A percentile compares a stretch with the other conserved stretches of the same genome.
Conservation (phyloP, 2,888 invertebrate species). For the Synanthedon vespiformis region DNA sequence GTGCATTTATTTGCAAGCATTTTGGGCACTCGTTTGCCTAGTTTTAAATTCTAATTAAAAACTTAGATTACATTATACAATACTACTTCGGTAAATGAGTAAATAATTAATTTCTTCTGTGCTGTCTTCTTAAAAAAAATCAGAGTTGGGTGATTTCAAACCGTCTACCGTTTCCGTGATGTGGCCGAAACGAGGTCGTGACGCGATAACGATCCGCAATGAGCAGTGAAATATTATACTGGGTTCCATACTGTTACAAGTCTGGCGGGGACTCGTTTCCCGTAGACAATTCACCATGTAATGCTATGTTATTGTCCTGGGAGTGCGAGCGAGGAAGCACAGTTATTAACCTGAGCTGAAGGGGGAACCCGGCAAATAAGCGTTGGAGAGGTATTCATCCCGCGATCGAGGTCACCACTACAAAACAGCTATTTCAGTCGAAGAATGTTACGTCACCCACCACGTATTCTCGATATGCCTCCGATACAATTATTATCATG, state of each 20-base stretch:
- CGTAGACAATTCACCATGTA: slow-evolving; percentile 23
- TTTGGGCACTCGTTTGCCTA: no score
- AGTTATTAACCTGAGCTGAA: slow-evolving; percentile 42
- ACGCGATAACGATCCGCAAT: slow-evolving; percentile 53
- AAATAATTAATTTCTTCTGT: no score
- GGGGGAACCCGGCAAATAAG: slow-evolving; percentile 28
- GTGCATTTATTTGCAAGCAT: no score
- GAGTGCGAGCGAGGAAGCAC: slow-evolving; percentile 21
- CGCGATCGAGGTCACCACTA: slow-evolving; percentile 32
- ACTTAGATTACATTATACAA: no score
- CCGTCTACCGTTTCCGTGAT: slow-evolving; percentile 34
- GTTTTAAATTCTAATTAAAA: no score
- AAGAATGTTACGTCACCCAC: slow-evolving; percentile 5
- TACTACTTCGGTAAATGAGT: no score
- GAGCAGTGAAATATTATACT: slow-evolving; percentile 25
- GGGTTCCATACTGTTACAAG: slow-evolving; percentile 8
- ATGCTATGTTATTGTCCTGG: slow-evolving; percentile 14
- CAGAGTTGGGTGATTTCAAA: no score
- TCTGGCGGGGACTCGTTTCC: slow-evolving; percentile 14
- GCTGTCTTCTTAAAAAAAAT: no score
- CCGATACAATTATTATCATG: slow-evolving; percentile 5
- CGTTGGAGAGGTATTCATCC: slow-evolving; percentile 16
- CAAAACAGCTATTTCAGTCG: slow-evolving; percentile 21
- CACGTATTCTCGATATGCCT: slow-evolving; percentile 3
- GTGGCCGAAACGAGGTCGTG: slow-evolving; percentile 51